Evolutionary conservation across 2,113 vertebrate genomes (phyloP).

Genomic region (Pionites leucogaster): DNA sequence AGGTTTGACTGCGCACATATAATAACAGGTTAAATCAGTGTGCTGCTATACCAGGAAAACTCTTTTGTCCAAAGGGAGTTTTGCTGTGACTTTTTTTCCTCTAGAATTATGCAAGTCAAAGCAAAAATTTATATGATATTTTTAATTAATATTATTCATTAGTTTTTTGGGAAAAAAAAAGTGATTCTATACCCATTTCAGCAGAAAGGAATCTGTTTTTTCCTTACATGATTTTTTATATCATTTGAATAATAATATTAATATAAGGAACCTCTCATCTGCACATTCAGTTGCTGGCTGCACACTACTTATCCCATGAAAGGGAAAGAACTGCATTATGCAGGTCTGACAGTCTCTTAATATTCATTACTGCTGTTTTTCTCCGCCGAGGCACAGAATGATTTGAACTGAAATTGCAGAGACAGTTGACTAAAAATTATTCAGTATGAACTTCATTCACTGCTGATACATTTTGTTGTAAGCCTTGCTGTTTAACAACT

Average conservation of each 20-base stretch:
- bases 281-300: background rate
- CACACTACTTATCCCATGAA: background rate
- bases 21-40: background rate
- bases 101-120: background rate
- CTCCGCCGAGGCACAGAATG: background rate
- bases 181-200: background rate
- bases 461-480: background rate
- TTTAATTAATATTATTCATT: background rate
- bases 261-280: background rate
- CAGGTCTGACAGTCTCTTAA: background rate
- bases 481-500: background rate
- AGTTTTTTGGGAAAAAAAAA: background rate
- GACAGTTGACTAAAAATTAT: conserved; percentile 18
- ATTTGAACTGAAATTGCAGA: conserved; percentile 20
- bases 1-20: background rate
- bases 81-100: background rate
- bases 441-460: background rate
- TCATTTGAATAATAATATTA: background rate
- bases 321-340: background rate
- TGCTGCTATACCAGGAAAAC: background rate
- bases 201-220: background rate
- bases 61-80: background rate
- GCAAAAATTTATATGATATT: background rate
- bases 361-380: conserved; percentile 5
- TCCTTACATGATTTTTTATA: background rate